Percentiles rank a stretch among this genome's conserved stretches.
These are phyloP conservation scores for Ciconia stormi DNA, from an alignment of 2,113 vertebrate genomes.

Conservation along the genomic window DNA sequence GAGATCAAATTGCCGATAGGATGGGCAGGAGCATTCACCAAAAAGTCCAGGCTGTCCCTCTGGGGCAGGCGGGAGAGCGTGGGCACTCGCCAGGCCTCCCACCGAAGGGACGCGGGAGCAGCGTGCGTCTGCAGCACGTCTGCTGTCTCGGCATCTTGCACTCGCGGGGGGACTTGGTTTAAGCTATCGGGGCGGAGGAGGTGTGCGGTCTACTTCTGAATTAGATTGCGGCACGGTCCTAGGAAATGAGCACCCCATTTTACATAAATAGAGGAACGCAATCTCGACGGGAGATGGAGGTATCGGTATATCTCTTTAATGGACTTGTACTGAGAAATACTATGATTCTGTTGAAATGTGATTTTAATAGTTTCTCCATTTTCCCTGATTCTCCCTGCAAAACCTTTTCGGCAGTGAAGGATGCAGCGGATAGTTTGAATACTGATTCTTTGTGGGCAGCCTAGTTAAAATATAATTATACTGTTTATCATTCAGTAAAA, in stretches of 20 bases:
- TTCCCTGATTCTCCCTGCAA: neutral
- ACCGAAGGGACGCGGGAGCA: neutral
- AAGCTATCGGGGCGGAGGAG: too few species aligned
- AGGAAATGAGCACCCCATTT: neutral
- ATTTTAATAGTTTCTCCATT: neutral
- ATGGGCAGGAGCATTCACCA: neutral
- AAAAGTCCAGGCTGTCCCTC: fast-evolving
- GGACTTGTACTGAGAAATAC: neutral
- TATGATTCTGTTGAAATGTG: conserved; percentile 21
- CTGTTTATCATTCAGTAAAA: neutral
- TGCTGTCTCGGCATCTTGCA: fast-evolving
- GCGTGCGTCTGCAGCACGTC: neutral
- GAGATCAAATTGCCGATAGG: fast-evolving
- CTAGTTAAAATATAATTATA: conserved; percentile 26
- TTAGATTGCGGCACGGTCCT: neutral
- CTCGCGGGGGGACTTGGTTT: fast-evolving
- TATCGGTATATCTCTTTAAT: neutral
- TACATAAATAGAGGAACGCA: neutral
- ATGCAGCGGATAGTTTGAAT: neutral
- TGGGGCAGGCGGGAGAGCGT: fast-evolving
- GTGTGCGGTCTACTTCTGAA: fast-evolving
- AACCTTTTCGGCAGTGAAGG: neutral
- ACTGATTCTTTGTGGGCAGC: conserved; percentile 2
- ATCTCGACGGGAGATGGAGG: neutral
- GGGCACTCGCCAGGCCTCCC: neutral